phyloP scores from a whole-genome alignment of 1,140 invertebrate genomes.

The Arion vulgaris region DNA sequence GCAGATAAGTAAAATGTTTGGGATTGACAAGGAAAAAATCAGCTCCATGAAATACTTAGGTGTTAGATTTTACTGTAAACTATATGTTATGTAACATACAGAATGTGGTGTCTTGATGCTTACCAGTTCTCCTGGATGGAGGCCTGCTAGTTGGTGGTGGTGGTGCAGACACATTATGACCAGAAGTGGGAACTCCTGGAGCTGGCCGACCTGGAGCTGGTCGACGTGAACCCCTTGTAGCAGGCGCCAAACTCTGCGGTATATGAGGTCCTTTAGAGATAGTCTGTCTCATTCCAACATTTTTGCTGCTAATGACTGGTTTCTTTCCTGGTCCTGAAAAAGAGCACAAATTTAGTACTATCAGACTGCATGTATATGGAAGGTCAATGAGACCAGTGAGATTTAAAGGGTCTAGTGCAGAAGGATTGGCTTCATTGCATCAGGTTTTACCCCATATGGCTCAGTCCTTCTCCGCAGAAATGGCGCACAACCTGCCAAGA shows the following conservation, averaged over 20 bases:
- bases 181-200: constrained; percentile 29
- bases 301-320: constrained; percentile 51
- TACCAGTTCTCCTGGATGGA: constrained; percentile 47
- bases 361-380: neutral
- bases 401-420: too few species aligned
- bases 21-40: too few species aligned
- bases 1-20: too few species aligned
- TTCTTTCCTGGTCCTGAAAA: constrained; percentile 57
- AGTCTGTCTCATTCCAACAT: constrained; percentile 21
- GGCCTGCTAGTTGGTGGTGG: constrained; percentile 50
- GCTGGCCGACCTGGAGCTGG: constrained; percentile 31
- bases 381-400: too few species aligned
- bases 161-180: constrained; percentile 47
- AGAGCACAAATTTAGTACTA: neutral
- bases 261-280: constrained; percentile 17
- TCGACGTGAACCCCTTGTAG: constrained; percentile 9
- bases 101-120: neutral
- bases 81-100: too few species aligned
- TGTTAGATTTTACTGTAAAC: too few species aligned
- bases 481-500: too few species aligned
- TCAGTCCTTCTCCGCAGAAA: too few species aligned
- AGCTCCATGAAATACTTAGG: too few species aligned
- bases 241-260: constrained; percentile 31
- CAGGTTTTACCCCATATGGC: too few species aligned
- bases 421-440: too few species aligned